A percentile compares a stretch with the other conserved stretches of the same genome.
Conservation (phyloP, 2,888 invertebrate genomes). For the Morinoia aosen region DNA sequence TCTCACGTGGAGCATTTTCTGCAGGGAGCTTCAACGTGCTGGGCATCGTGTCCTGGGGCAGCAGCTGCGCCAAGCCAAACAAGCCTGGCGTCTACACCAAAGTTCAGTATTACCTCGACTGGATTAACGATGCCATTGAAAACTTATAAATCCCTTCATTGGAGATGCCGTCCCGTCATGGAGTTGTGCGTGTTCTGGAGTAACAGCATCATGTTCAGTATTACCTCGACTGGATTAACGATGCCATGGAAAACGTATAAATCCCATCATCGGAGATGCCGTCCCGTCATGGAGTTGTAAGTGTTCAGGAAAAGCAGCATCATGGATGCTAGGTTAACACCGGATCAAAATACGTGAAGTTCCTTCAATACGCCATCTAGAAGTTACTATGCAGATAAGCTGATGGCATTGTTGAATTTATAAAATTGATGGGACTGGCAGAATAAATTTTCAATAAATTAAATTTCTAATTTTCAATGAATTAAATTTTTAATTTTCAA, state of each 20-base stretch:
- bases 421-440: too few species aligned
- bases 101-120: constrained; percentile 63
- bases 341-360: not conserved
- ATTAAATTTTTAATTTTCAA: too few species aligned
- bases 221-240: constrained; percentile 62
- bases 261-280: not conserved
- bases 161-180: not conserved
- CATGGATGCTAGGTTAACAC: not conserved
- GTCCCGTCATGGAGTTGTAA: not conserved
- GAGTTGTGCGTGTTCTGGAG: not conserved
- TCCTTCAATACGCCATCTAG: not conserved
- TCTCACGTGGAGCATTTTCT: not conserved
- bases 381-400: not conserved
- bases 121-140: constrained; percentile 57
- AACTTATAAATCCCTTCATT: not conserved
- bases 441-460: too few species aligned
- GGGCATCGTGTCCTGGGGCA: constrained; percentile 66
- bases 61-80: constrained; percentile 58
- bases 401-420: not conserved
- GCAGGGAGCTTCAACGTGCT: constrained; percentile 61
- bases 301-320: not conserved
- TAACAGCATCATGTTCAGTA: constrained; percentile 53
- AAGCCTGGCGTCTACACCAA: constrained; percentile 65
- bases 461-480: too few species aligned
- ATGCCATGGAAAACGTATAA: constrained; percentile 47